Conservation (phyloP, 2,797 vertebrate species). For the Trachops cirrhosus region DNA sequence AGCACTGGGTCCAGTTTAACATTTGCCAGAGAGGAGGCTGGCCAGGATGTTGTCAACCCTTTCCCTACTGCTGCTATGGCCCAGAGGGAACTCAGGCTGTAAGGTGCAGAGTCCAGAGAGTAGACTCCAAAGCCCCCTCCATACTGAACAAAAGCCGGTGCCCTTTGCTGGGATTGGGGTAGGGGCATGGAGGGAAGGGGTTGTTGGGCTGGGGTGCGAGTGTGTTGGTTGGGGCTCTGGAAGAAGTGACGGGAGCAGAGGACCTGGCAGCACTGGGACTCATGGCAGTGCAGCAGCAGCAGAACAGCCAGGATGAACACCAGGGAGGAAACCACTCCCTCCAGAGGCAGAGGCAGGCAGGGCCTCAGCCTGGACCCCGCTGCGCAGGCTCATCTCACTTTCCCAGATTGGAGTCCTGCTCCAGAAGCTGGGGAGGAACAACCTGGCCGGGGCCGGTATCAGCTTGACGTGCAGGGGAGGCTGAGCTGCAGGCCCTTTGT, state of each 20-base stretch:
- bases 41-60: not conserved
- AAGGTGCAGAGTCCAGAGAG: not conserved
- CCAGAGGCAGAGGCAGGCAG: not conserved
- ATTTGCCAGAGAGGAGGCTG: not conserved
- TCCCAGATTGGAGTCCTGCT: not conserved
- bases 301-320: constrained; percentile 86
- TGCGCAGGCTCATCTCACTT: accelerated
- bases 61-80: not conserved
- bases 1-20: not conserved
- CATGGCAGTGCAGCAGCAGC: constrained; percentile 86
- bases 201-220: constrained; percentile 45
- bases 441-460: not conserved
- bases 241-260: constrained; percentile 85
- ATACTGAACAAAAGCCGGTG: not conserved
- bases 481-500: not conserved
- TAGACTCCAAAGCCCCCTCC: not conserved
- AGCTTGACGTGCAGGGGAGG: not conserved
- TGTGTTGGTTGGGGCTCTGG: constrained; percentile 81
- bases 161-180: not conserved
- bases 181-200: not conserved
- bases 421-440: not conserved
- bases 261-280: constrained; percentile 87
- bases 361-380: too few relatives aligned
- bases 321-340: constrained; percentile 83
- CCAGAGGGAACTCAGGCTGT: not conserved